Conservation (phyloP, 2,113 vertebrate species). For the Oreochromis spilurus region DNA sequence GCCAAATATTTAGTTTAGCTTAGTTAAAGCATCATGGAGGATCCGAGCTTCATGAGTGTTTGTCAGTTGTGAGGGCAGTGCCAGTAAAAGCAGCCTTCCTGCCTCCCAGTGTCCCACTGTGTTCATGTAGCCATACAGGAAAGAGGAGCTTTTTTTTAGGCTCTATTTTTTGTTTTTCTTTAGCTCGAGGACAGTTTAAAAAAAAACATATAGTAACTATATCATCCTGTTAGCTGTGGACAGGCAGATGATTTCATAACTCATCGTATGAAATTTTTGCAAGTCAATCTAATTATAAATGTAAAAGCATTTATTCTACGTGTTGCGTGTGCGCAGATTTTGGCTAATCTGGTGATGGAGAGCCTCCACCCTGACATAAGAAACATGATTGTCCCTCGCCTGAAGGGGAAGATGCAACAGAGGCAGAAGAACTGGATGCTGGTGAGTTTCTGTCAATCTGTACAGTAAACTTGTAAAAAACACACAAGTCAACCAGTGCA, state of each 20-base stretch:
- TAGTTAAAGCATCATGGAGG: neutral
- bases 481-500: neutral
- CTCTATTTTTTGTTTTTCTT: conserved; percentile 25
- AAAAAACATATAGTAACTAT: neutral
- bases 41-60: neutral
- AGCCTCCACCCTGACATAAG: conserved; percentile 85
- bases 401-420: conserved; percentile 91
- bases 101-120: conserved; percentile 32
- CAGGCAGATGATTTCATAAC: neutral
- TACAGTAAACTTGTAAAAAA: neutral
- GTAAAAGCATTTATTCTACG: neutral
- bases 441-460: conserved; percentile 68
- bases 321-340: conserved; percentile 72
- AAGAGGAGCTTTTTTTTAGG: neutral
- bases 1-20: conserved; percentile 25
- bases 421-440: conserved; percentile 88
- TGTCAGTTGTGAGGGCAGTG: conserved; percentile 27
- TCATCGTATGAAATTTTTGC: neutral
- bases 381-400: conserved; percentile 77
- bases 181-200: neutral
- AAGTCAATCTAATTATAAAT: neutral
- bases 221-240: neutral
- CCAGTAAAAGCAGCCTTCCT: conserved; percentile 68
- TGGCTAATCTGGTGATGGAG: conserved; percentile 96
- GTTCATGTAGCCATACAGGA: conserved; percentile 7